Percentiles rank a stretch among this genome's conserved stretches.
Evolutionary conservation across 2,888 invertebrate genomes (phyloP).

Genomic region (Drosophila peninsularis): DNA sequence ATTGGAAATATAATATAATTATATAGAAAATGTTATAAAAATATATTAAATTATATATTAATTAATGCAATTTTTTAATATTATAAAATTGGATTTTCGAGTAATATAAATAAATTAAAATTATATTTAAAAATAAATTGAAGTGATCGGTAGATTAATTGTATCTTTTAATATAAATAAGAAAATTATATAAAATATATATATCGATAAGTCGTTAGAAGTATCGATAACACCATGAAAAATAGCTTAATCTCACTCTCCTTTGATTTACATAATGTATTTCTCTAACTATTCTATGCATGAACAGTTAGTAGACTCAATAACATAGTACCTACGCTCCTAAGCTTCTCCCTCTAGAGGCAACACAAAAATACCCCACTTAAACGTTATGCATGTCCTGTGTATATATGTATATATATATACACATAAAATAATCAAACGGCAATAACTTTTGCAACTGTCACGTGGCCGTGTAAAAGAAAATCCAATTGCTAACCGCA

Average conservation of each 20-base stretch:
- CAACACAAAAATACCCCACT: neutral
- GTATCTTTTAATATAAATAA: too few species aligned
- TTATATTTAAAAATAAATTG: too few species aligned
- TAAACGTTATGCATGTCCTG: conserved; percentile 4
- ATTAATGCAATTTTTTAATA: too few species aligned
- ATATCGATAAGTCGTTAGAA: neutral
- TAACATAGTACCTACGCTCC: too few species aligned
- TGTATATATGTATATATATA: neutral
- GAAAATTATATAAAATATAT: too few species aligned
- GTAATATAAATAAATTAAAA: too few species aligned
- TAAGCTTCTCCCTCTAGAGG: neutral
- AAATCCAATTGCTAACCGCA: conserved; percentile 78
- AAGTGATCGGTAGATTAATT: too few species aligned
- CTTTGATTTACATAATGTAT: neutral
- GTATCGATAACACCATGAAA: neutral
- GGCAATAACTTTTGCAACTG: conserved; percentile 40
- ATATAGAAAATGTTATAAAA: too few species aligned
- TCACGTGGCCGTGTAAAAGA: conserved; percentile 35
- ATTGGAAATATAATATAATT: too few species aligned
- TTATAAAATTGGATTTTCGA: too few species aligned
- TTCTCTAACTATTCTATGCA: neutral
- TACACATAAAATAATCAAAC: conserved; percentile 48
- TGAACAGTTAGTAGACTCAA: too few species aligned
- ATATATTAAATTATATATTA: too few species aligned
- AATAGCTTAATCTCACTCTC: neutral